Evolutionary conservation across 2,888 invertebrate species (phyloP), one percentile per base, ranked within the genome.

Genomic region (Aproaerema taeniolella): DNA sequence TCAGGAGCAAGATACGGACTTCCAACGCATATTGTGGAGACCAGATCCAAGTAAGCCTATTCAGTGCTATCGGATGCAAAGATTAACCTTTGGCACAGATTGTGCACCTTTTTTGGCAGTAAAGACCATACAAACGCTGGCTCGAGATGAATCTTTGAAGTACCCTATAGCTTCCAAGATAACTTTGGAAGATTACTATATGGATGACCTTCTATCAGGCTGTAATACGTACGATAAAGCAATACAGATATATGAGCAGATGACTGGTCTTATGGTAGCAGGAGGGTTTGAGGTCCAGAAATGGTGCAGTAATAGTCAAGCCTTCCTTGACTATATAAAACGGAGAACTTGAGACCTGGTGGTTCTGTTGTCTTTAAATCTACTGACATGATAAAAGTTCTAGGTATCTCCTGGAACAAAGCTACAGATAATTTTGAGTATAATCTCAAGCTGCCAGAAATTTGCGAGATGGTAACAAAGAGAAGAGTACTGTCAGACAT

Each of bases 211-310:
- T 1, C 7, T 56, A 6, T 42, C 52, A 0, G 55, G 52, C 0
- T 45, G 43, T 17, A 45, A 51, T 1, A 47, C 47, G 1, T 35
- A 41, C 10, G 9, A 30, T 1, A 46, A 58, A 34, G 58, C 53
- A 2, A 31, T 49, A 8, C 2, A 39, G 1, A 48, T 55, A 4
- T 48, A 47, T 31, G 29, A 50, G 1, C 39, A 56, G 13, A 48
- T 57, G 43, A 53, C 42, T 28, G 25, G 41, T 2, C 13, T 56
- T 6, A 46, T 58, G 49, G 49, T 28, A 5, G 5, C 31, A 4
- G 53, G 56, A 7, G 50, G 58, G 2, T 58, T 56, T 35, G 10
- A 40, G 25, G 15, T 59, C 2, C 55, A 60, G 40, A 57, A 62
- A 37, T 60, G 58, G 58, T 39, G 45, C n/a, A 56, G 50, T 12